Conservation (phyloP, 2,888 invertebrate species). For the Cyaniris semiargus region DNA sequence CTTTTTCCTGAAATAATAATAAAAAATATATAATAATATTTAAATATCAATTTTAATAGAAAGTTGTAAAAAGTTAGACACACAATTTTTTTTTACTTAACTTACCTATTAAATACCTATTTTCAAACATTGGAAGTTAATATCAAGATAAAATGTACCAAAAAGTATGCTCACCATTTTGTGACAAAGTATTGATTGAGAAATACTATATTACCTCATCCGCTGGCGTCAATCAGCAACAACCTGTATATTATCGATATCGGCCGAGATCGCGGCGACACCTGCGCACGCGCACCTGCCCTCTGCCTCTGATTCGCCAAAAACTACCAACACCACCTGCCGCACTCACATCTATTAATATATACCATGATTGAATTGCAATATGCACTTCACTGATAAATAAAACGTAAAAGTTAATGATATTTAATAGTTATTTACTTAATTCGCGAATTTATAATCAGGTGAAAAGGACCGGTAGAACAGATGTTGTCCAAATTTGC, state of each 20-base stretch:
- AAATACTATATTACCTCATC: background rate
- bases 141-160: too few relatives aligned
- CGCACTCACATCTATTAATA: conserved; percentile 40
- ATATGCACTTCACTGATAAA: conserved; percentile 14
- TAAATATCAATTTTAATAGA: too few relatives aligned
- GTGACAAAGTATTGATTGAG: background rate
- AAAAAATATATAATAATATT: too few relatives aligned
- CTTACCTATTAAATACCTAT: too few relatives aligned
- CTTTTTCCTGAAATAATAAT: background rate
- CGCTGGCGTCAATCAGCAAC: conserved; percentile 42
- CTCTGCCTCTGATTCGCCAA: conserved; percentile 76
- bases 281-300: conserved; percentile 69
- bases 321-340: conserved; percentile 70
- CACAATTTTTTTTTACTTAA: too few relatives aligned
- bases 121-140: too few relatives aligned
- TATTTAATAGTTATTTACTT: background rate
- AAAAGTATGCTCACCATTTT: background rate
- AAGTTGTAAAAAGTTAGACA: too few relatives aligned
- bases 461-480: conserved; percentile 11
- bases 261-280: conserved; percentile 68
- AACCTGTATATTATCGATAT: conserved; percentile 62
- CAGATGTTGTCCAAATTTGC: conserved; percentile 5
- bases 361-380: conserved; percentile 36
- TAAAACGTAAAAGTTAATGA: background rate
- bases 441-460: background rate